Evolutionary conservation across 2,113 vertebrate species (phyloP), one percentile per base, ranked within the genome.

Genomic region (Paramisgurnus dabryanus): DNA sequence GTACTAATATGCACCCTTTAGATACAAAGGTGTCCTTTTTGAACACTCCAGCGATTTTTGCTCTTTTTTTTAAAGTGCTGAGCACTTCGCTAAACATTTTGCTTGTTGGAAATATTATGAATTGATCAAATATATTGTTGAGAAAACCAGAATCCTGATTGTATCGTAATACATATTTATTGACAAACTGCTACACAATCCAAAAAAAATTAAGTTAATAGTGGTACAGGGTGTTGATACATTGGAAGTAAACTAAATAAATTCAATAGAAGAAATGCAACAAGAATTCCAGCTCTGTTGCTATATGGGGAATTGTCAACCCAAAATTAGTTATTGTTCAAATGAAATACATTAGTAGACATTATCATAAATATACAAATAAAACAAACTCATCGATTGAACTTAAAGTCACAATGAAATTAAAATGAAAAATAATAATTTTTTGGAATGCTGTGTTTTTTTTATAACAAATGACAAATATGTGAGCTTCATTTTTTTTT

Each of bases 251-350:
- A 65, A 11, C 40, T 41, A 66, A 39, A 22, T 7, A 55, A 53
- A 66, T 66, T n/a, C n/a, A 55, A 66, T 6, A 12, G 40, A 18
- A 39, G 8, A 66, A 77, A 5, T 53, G 75, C 75, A 77, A 77
- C 75, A 11, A 53, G 63, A 66, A 77, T 77, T 18, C 63, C 75
- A 77, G 75, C 63, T 77, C 61, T 55, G 75, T 77, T 77, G 75
- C 75, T 53, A 53, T 6, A 55, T 41, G 50, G 7, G 15, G 50
- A 47, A 5, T 17, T 34, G 13, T 57, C 15, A 13, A 13, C 12
- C 13, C 3, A 40, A 41, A 66, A 65, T 49, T 8, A 34, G 45
- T 65, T 18, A 40, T 41, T n/a, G 22, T 65, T 43, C 22, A 76
- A 76, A 76, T 39, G 22, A 34, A 34, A 34, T 34, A 34, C 27